phyloP scores from a whole-genome alignment of 2,888 invertebrate species.

The Cremastobaeus sp. region DNA sequence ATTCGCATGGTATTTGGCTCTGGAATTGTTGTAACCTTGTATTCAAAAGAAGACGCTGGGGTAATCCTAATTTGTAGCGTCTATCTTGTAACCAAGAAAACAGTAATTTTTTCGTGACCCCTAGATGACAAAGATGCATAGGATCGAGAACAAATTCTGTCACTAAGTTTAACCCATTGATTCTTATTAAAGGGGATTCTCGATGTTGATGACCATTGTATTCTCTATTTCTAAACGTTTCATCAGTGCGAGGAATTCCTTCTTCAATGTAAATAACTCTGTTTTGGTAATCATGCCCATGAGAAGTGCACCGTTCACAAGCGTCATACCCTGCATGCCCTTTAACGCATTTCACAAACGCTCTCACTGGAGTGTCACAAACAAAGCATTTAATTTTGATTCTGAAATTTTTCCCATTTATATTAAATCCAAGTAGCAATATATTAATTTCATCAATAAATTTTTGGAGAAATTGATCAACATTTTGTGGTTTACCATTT shows the following conservation, averaged over 20 bases:
- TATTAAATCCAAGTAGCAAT: no score
- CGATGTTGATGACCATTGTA: neutral
- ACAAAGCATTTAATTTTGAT: neutral
- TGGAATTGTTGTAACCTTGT: constrained; percentile 12
- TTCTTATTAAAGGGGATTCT: neutral
- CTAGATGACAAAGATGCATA: constrained; percentile 12
- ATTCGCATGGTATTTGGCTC: constrained; percentile 60
- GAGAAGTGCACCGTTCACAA: constrained; percentile 4
- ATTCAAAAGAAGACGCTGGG: no score
- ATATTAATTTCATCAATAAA: no score
- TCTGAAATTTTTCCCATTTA: no score
- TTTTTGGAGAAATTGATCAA: no score
- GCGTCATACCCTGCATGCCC: neutral
- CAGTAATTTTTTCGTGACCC: constrained; percentile 5
- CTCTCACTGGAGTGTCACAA: constrained; percentile 4
- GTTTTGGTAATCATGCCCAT: neutral
- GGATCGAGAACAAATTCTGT: constrained; percentile 15
- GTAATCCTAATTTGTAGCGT: constrained; percentile 7
- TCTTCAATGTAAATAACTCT: constrained; percentile 1
- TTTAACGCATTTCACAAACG: neutral
- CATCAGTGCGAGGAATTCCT: neutral
- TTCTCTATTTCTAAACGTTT: neutral
- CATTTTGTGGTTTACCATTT: no score
- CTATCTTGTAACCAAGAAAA: constrained; percentile 2
- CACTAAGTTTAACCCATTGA: constrained; percentile 1